These are phyloP conservation scores for Drosophila mauritiana DNA, from an alignment of 1,140 invertebrate species.

Conservation along the genomic window DNA sequence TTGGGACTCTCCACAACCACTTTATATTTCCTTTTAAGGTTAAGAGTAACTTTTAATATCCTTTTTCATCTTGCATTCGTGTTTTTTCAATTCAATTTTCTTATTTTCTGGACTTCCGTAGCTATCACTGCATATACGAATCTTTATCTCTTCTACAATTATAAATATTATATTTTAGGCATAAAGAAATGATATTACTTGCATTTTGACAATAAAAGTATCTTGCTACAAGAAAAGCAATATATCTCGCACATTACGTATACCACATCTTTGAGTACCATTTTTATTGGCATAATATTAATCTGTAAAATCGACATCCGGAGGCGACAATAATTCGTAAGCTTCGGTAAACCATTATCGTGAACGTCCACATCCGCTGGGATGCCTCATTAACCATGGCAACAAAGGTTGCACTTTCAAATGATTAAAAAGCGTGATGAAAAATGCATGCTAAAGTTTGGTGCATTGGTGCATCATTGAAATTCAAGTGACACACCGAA, in stretches of 20 bases:
- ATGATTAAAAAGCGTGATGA: conserved; percentile 69
- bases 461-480: conserved; percentile 56
- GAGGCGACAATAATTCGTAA: conserved; percentile 22
- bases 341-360: conserved; percentile 18
- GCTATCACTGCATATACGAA: too few relatives aligned
- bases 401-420: conserved; percentile 45
- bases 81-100: conserved; percentile 68
- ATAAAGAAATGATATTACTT: too few relatives aligned
- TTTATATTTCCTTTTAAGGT: background rate
- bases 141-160: too few relatives aligned
- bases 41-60: conserved; percentile 12
- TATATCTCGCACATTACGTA: too few relatives aligned
- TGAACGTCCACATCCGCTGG: conserved; percentile 35
- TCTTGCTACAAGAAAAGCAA: too few relatives aligned
- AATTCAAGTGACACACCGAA: conserved; percentile 36
- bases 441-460: conserved; percentile 60
- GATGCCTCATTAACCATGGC: conserved; percentile 56
- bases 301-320: conserved; percentile 22
- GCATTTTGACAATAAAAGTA: too few relatives aligned
- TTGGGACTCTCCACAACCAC: conserved; percentile 3
- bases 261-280: too few relatives aligned
- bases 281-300: background rate
- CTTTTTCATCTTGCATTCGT: background rate
- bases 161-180: too few relatives aligned
- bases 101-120: conserved; percentile 39